These are phyloP conservation scores for Triplophysa tibetana DNA, from an alignment of 2,113 vertebrate species.

Conservation along the genomic window DNA sequence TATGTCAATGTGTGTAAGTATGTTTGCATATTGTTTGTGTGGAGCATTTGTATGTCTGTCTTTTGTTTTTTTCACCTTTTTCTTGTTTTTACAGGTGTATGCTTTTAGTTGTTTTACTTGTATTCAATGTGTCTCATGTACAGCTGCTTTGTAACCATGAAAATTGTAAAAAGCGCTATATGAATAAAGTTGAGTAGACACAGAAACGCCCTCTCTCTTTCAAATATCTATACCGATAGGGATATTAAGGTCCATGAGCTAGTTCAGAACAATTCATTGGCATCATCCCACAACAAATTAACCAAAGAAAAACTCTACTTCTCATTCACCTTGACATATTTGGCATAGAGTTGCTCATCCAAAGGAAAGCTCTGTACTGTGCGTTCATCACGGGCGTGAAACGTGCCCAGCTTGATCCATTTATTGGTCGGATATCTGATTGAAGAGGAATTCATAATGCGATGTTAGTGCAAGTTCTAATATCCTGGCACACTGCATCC, in stretches of 20 bases:
- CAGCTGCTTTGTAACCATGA: too few species aligned
- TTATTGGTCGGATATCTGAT: constrained; percentile 97
- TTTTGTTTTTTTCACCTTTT: too few species aligned
- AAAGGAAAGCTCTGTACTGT: constrained; percentile 98
- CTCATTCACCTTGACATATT: constrained; percentile 92
- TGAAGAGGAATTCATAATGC: constrained; percentile 1
- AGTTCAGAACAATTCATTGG: too few species aligned
- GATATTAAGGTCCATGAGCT: too few species aligned
- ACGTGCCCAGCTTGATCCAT: constrained; percentile 97
- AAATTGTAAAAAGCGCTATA: too few species aligned
- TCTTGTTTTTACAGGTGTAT: too few species aligned
- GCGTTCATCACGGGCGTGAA: constrained; percentile 94
- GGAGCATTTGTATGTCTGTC: too few species aligned
- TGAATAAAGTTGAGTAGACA: too few species aligned
- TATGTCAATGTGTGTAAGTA: too few species aligned
- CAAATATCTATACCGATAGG: background rate
- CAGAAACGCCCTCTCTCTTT: background rate
- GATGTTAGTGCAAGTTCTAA: background rate
- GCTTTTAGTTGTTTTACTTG: too few species aligned
- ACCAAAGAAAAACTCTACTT: background rate
- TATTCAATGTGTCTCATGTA: too few species aligned
- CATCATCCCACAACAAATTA: background rate
- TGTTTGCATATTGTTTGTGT: too few species aligned
- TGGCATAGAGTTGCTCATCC: constrained; percentile 98
- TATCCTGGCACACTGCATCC: background rate